Evolutionary conservation across 2,797 vertebrate species (phyloP).

Genomic region (Amniataba percoides): DNA sequence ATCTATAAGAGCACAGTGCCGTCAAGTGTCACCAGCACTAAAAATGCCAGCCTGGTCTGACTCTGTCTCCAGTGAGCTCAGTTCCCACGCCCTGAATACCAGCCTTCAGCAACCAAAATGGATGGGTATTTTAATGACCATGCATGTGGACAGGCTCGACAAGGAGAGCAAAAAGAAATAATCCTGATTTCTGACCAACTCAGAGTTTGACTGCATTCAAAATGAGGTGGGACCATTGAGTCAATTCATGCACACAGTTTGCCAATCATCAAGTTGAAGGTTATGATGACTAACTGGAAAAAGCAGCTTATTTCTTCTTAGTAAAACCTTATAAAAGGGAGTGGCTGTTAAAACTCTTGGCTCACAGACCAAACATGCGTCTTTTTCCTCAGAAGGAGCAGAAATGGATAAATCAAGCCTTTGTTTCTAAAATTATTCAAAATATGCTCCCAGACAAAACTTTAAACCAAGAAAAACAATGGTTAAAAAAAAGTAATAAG

Average conservation of each 20-base stretch:
- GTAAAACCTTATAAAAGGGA: conserved; percentile 48
- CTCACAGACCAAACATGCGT: conserved; percentile 12
- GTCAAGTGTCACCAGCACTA: conserved; percentile 34
- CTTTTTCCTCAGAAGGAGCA: conserved; percentile 18
- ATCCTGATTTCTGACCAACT: conserved; percentile 33
- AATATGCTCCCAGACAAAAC: neutral
- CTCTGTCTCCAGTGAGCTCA: neutral
- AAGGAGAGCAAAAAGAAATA: conserved; percentile 57
- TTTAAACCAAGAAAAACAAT: neutral
- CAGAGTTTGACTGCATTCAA: neutral
- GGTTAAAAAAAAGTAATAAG: neutral
- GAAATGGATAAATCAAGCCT: conserved; percentile 16
- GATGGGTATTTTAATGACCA: conserved; percentile 59
- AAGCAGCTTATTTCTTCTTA: conserved; percentile 36
- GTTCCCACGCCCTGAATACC: conserved; percentile 61
- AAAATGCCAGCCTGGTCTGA: conserved; percentile 52
- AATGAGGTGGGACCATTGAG: conserved; percentile 30
- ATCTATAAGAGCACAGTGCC: conserved; percentile 27
- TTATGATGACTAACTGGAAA: conserved; percentile 18
- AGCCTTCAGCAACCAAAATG: conserved; percentile 43
- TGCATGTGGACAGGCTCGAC: conserved; percentile 41
- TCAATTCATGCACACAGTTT: conserved; percentile 22
- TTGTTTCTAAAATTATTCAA: conserved; percentile 3
- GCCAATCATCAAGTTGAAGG: conserved; percentile 21
- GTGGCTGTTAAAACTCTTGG: conserved; percentile 35